These are phyloP conservation scores for Phylloscopus collybita DNA, from an alignment of 2,797 vertebrate genomes.

Conservation along the genomic window DNA sequence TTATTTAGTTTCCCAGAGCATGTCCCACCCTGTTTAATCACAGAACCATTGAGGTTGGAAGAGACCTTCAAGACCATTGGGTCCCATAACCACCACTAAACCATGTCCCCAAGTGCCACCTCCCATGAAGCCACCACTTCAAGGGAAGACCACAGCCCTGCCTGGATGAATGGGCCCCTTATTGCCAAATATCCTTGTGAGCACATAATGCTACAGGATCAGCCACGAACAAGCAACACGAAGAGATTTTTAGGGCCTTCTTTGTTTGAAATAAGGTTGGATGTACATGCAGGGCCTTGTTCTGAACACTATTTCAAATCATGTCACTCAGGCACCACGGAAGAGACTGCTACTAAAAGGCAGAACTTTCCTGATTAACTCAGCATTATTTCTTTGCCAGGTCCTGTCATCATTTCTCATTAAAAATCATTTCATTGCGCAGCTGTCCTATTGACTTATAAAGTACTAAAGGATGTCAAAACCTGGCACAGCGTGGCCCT, in stretches of 20 bases:
- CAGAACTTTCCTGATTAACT: constrained; percentile 19
- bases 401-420: not conserved
- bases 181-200: not conserved
- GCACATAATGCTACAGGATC: not conserved
- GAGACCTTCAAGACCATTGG: not conserved
- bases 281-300: not conserved
- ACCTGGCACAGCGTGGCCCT: not conserved
- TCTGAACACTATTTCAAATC: not conserved
- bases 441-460: constrained; percentile 19
- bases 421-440: constrained; percentile 7
- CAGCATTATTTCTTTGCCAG: not conserved
- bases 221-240: accelerated
- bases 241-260: not conserved
- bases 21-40: not conserved
- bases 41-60: not conserved
- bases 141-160: not conserved
- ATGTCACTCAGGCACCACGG: not conserved
- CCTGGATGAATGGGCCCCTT: accelerated
- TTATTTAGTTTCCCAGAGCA: not conserved
- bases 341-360: not conserved
- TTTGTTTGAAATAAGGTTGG: not conserved
- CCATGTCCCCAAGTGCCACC: not conserved
- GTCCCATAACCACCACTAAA: not conserved
- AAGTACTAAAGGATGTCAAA: not conserved
- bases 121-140: no score